A percentile compares a stretch with the other conserved stretches of the same genome.
phyloP scores from a whole-genome alignment of 2,797 vertebrate species.

The Bryconaethiops microstoma region DNA sequence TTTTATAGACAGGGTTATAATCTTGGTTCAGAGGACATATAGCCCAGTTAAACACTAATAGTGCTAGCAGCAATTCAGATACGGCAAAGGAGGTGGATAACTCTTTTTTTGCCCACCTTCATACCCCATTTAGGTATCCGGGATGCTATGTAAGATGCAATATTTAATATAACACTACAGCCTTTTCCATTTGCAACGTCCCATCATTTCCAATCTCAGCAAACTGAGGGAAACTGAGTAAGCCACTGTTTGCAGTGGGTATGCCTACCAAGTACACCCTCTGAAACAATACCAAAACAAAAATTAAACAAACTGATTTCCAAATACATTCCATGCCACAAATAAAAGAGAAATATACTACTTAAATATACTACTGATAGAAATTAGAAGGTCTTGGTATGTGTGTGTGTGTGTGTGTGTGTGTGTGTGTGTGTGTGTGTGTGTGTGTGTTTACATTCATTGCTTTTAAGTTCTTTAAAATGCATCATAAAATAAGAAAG shows the following conservation, averaged over 20 bases:
- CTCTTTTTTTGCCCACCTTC: conserved; percentile 27
- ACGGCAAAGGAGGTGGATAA: conserved; percentile 20
- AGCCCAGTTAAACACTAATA: conserved; percentile 32
- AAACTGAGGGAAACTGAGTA: background rate
- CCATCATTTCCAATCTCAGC: background rate
- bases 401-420: background rate
- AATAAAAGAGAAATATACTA: background rate
- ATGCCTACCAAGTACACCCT: no score
- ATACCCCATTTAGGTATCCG: background rate
- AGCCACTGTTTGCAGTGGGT: background rate
- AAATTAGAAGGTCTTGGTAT: background rate
- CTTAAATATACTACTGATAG: no score
- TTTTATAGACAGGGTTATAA: conserved; percentile 32
- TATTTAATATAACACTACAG: background rate
- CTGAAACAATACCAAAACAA: background rate
- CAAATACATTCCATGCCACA: background rate
- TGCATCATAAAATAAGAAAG: background rate
- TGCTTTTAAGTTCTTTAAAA: background rate
- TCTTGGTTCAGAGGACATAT: conserved; percentile 33
- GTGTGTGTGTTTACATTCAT: background rate
- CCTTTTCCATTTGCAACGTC: background rate
- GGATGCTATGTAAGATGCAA: background rate
- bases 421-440: background rate
- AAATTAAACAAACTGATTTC: background rate
- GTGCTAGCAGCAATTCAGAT: conserved; percentile 29